Percentiles rank a stretch among this genome's conserved stretches.
Evolutionary conservation across 2,113 vertebrate genomes (phyloP).

Genomic region (Glareola pratincola): DNA sequence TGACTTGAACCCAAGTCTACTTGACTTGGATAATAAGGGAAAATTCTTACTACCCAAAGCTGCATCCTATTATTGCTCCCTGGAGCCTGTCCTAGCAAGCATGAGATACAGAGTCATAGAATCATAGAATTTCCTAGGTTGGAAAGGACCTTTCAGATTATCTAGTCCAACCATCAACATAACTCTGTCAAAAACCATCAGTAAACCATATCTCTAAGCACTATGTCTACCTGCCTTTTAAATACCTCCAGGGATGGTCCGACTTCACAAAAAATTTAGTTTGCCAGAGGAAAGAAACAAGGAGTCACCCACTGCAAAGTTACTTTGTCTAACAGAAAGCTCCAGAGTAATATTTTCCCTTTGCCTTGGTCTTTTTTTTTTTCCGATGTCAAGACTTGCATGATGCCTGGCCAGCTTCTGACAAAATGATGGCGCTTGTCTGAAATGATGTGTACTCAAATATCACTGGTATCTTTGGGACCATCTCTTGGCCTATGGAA

Average conservation of each 20-base stretch:
- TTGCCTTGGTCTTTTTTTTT: neutral
- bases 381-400: neutral
- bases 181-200: no score
- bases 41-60: neutral
- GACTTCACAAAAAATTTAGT: neutral
- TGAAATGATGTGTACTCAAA: neutral
- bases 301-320: neutral
- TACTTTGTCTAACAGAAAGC: neutral
- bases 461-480: neutral
- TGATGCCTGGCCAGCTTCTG: neutral
- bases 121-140: no score
- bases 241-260: neutral
- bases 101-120: neutral
- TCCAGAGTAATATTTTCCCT: neutral
- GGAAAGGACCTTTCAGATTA: no score
- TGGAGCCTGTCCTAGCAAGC: neutral
- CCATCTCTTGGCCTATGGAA: neutral
- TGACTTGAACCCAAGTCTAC: neutral
- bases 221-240: no score
- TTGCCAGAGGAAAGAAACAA: neutral
- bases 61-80: neutral
- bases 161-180: no score
- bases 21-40: neutral
- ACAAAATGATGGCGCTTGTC: neutral
- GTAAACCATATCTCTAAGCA: no score